These are phyloP conservation scores for Cyprinodon variegatus DNA, from an alignment of 2,113 vertebrate species.

Conservation along the genomic window DNA sequence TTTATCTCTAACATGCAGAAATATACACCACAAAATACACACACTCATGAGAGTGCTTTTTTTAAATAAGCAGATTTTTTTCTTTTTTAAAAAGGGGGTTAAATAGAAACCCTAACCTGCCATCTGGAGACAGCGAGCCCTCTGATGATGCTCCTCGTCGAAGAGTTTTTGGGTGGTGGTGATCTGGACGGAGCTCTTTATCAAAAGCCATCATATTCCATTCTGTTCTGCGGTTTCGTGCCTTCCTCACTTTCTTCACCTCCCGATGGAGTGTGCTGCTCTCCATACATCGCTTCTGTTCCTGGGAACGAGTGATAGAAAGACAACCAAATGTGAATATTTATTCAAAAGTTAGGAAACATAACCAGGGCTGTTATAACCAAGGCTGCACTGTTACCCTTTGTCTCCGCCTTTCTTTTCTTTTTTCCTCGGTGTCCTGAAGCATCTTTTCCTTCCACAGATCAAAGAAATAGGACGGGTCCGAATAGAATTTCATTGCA, in stretches of 20 bases:
- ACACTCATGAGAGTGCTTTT: not conserved
- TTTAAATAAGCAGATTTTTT: too few species aligned
- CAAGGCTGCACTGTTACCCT: slow-evolving; percentile 60
- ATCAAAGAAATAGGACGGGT: slow-evolving; percentile 97
- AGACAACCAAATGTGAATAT: not conserved
- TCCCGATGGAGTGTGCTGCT: slow-evolving; percentile 89
- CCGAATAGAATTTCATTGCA: slow-evolving; percentile 93
- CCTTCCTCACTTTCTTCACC: slow-evolving; percentile 97
- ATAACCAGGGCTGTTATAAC: not conserved
- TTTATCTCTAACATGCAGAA: not conserved
- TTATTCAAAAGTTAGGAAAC: not conserved
- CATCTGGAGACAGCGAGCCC: slow-evolving; percentile 91
- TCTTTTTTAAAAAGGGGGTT: not conserved
- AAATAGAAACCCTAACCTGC: slow-evolving; percentile 84
- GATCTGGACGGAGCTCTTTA: slow-evolving; percentile 94
- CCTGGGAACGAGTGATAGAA: slow-evolving; percentile 70
- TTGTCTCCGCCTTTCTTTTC: slow-evolving; percentile 84
- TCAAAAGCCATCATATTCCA: slow-evolving; percentile 98
- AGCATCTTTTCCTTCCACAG: slow-evolving; percentile 99
- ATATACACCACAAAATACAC: not conserved
- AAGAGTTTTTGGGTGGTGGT: slow-evolving; percentile 87
- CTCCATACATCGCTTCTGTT: slow-evolving; percentile 91
- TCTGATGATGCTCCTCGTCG: slow-evolving; percentile 89
- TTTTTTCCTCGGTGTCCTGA: slow-evolving; percentile 95
- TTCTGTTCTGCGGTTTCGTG: slow-evolving; percentile 92